Base-by-base conservation (phyloP, 2,888 invertebrate genomes). In the Electrophaes corylata region DNA sequence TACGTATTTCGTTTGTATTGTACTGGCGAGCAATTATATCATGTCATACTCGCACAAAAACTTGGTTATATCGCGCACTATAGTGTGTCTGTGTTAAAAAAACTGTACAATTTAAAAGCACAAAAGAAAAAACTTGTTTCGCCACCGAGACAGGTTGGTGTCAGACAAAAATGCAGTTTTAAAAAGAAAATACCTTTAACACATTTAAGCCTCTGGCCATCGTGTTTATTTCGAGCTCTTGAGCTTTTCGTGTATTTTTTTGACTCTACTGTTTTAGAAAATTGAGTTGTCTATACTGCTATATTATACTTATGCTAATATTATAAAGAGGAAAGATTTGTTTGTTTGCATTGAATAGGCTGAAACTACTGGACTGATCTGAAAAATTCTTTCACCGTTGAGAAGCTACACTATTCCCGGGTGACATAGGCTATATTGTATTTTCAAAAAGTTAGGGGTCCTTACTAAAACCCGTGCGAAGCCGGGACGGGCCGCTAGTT, bases 91-190 rank as follows among this genome's bases (percentile, higher is more conserved):
- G n/a, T n/a, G n/a, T n/a, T n/a, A n/a, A n/a, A 3, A 35, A n/a
- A n/a, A 19, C 3, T 19, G 8, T 33, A 31, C 47, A 35, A 35
- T 35, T 35, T 47, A 35, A 47, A 47, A 35, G 44, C 44, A 44
- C 37, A 33, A 33, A 35, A 20, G 44, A 4, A 33, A 35, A 33
- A 33, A 47, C 33, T 12, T 10, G 19, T 48, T 19, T 39, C 20
- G 3, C 39, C 40, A 12, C 11, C 3, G 23, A n/a, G 47, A 44
- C 44, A 41, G 26, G 37, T 40, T 47, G 41, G 23, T 40, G 35
- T 47, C 43, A 31, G n/a, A 6, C 45, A 56, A 57, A 60, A 57
- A 57, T 50, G 53, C 45, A 47, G 14, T 41, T 33, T 50, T 31
- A 8, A 47, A 41, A 57, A 35, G 41, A 57, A 57, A 47, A 51